Conservation (phyloP, 2,113 vertebrate species). For the Condylura cristata region DNA sequence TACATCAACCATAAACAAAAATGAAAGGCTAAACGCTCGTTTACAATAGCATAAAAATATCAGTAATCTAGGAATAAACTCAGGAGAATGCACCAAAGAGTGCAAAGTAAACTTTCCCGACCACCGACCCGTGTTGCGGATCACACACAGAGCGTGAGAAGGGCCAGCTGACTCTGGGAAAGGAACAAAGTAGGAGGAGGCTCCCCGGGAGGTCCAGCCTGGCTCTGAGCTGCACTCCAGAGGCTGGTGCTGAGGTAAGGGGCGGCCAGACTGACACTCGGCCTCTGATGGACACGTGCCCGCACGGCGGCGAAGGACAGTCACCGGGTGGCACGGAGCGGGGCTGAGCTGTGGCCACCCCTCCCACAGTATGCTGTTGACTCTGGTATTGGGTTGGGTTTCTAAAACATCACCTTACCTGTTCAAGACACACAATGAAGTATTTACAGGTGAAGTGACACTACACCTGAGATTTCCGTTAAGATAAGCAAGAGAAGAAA, state of each 20-base stretch:
- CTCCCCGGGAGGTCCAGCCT: neutral
- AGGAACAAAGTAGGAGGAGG: neutral
- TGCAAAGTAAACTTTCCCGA: neutral
- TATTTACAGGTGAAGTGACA: neutral
- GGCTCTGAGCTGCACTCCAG: neutral
- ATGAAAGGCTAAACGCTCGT: neutral
- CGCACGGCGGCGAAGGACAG: neutral
- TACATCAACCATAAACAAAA: neutral
- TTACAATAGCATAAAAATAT: neutral
- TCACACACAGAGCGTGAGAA: neutral
- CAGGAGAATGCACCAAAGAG: neutral
- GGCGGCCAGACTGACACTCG: neutral
- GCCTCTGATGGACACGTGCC: neutral
- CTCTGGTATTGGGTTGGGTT: neutral
- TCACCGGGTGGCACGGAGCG: fast-evolving
- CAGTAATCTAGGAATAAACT: neutral
- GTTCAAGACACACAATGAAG: neutral
- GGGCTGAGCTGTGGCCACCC: neutral
- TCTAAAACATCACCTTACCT: neutral
- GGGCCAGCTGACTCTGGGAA: neutral
- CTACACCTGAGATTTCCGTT: neutral
- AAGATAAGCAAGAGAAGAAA: neutral
- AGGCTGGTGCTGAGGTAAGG: neutral
- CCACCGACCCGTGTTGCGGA: too few relatives aligned
- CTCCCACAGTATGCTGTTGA: too few relatives aligned